Evolutionary conservation across 2,113 vertebrate species (phyloP).

Genomic region (Psittacula cyanocephala): DNA sequence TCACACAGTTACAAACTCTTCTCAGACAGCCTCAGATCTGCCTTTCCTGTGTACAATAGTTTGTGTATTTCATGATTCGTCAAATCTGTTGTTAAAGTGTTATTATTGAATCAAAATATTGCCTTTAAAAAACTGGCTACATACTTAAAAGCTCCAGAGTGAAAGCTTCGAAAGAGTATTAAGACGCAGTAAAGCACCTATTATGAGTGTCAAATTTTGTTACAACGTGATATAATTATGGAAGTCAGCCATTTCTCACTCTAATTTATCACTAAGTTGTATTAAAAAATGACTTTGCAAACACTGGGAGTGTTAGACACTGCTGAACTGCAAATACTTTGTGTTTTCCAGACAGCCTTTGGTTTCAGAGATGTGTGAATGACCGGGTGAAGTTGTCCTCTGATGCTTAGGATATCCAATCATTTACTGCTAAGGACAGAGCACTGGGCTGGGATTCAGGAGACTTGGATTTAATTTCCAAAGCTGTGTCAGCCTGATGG

Average conservation of each 20-base stretch:
- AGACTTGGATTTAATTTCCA: conserved; percentile 12
- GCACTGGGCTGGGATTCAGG: neutral
- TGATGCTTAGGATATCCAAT: neutral
- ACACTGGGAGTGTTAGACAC: neutral
- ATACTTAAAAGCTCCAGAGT: neutral
- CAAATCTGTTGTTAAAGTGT: neutral
- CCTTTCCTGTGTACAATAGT: neutral
- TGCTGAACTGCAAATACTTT: neutral
- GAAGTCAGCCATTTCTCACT: neutral
- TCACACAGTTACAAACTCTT: neutral
- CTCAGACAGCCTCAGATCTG: neutral
- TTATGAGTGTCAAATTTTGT: neutral
- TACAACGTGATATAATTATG: neutral
- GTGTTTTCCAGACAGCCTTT: neutral
- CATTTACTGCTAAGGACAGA: neutral
- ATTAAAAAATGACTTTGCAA: neutral
- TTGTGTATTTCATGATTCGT: neutral
- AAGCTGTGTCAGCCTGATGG: neutral
- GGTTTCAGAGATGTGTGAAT: neutral
- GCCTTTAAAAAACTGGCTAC: neutral
- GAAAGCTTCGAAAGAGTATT: neutral
- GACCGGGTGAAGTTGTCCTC: neutral
- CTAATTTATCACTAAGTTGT: neutral
- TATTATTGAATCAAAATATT: neutral
- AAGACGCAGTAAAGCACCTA: neutral